phyloP scores from a whole-genome alignment of 2,797 vertebrate genomes.

The Echeneis naucrates region DNA sequence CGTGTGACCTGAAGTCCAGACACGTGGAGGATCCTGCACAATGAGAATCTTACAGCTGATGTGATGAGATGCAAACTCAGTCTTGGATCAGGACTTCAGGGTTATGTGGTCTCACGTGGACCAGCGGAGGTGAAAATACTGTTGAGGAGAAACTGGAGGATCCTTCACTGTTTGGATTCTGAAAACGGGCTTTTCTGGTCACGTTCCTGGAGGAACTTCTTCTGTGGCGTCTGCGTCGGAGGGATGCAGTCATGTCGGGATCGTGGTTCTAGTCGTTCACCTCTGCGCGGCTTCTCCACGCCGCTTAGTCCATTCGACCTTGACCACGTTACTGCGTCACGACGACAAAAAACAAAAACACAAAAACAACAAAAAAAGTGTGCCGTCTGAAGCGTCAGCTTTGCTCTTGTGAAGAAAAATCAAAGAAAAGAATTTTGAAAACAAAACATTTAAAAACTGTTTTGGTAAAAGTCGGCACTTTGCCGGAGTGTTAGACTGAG shows the following conservation, averaged over 20 bases:
- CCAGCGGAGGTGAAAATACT: conserved; percentile 62
- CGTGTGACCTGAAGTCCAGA: not conserved
- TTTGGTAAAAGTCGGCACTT: conserved; percentile 79
- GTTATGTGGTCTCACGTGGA: not conserved
- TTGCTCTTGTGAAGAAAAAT: conserved; percentile 54
- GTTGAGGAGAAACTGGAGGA: conserved; percentile 14
- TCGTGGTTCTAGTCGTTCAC: conserved; percentile 58
- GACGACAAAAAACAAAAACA: conserved; percentile 10
- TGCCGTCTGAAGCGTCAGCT: conserved; percentile 42
- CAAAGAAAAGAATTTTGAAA: conserved; percentile 45
- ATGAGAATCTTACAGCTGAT: too few relatives aligned
- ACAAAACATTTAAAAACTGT: conserved; percentile 53
- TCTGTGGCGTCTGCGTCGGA: conserved; percentile 19
- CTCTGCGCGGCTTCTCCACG: conserved; percentile 36
- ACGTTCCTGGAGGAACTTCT: conserved; percentile 23
- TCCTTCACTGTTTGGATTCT: conserved; percentile 82
- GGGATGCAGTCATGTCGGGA: conserved; percentile 80
- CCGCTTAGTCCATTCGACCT: conserved; percentile 54
- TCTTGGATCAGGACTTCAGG: conserved; percentile 18
- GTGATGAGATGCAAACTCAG: too few relatives aligned
- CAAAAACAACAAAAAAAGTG: conserved; percentile 49
- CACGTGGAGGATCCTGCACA: too few relatives aligned
- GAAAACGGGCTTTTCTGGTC: conserved; percentile 30
- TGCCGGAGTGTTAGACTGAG: conserved; percentile 77
- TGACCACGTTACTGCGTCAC: conserved; percentile 32